Base-by-base conservation (phyloP, 2,797 vertebrate species). In the Mormyrus proboscirostris region DNA sequence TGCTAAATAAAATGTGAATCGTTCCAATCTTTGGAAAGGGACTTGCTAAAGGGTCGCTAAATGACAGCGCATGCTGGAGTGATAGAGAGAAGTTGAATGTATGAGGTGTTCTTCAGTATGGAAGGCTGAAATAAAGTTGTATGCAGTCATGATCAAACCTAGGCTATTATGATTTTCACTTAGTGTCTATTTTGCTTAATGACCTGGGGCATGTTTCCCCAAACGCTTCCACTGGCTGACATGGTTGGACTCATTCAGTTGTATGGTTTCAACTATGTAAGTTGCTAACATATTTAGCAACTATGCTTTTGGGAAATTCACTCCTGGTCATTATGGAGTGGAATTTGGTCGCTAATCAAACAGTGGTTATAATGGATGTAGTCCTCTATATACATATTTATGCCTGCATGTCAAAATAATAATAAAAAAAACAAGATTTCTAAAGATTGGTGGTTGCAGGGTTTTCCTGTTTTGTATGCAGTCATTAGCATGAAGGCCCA, bases 401-500 rank as follows among this genome's bases (percentile, higher is more conserved):
- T 16, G 29, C 16, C 33, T 76, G 33, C 69, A 19, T 41, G 65
- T 69, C 25, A 69, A 9, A 12, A 69, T 69, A 5, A 55, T n/a
- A 57, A n/a, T 5, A 53, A 53, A 55, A 19, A 55, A 51, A 3
- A 12, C 44, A n/a, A 7, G 4, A 76, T 16, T 76, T 76, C 4
- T 19, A 76, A 19, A 41, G 14, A 22, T 14, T 73, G 29, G 25
- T 0, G 0, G 29, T 33, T 33, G 10, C 69, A 73, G 69, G 69
- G 4, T n/a, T 44, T 79, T 79, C 5, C 38, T 79, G 73, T 47
- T 79, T 79, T 51, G 44, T 84, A 12, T 29, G 44, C 47, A 51
- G 82, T 84, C 82, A 84, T 84, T 29, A 51, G 82, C 50, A 83
- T 83, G 44, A 83, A 83, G 79, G 7, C 41, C 79, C 38, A 51